A percentile compares a stretch with the other conserved stretches of the same genome.
Evolutionary conservation across 2,888 invertebrate genomes (phyloP).

Genomic region (Patella caerulea): DNA sequence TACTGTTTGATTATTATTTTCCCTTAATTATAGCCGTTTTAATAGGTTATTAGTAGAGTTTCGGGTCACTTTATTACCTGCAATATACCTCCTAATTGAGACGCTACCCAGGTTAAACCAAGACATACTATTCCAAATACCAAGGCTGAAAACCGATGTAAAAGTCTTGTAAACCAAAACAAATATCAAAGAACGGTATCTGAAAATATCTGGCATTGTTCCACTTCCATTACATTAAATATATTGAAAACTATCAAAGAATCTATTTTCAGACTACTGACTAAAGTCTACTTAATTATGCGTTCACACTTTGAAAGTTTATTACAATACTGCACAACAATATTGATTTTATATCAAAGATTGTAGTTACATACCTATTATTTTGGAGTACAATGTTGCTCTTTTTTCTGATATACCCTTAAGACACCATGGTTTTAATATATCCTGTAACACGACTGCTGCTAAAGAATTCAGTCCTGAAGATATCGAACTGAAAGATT

Average conservation of each 20-base stretch:
- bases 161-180: neutral
- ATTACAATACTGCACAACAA: too few species aligned
- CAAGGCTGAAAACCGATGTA: conserved; percentile 10
- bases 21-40: too few species aligned
- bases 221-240: too few species aligned
- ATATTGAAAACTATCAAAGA: too few species aligned
- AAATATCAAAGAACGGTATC: too few species aligned
- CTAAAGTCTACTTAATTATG: too few species aligned
- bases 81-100: conserved; percentile 12
- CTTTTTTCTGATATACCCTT: conserved; percentile 80
- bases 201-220: too few species aligned
- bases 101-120: conserved; percentile 10
- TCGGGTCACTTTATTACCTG: neutral
- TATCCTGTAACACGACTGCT: conserved; percentile 90
- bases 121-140: conserved; percentile 63
- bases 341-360: too few species aligned
- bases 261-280: too few species aligned
- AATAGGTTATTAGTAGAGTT: too few species aligned
- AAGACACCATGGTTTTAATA: conserved; percentile 80
- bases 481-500: conserved; percentile 84
- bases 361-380: conserved; percentile 72
- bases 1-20: too few species aligned
- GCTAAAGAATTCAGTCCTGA: conserved; percentile 92
- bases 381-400: conserved; percentile 82
- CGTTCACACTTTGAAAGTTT: too few species aligned